Evolutionary conservation across 2,888 invertebrate species (phyloP), one percentile per base, ranked within the genome.

Genomic region (Dasypolia templi): DNA sequence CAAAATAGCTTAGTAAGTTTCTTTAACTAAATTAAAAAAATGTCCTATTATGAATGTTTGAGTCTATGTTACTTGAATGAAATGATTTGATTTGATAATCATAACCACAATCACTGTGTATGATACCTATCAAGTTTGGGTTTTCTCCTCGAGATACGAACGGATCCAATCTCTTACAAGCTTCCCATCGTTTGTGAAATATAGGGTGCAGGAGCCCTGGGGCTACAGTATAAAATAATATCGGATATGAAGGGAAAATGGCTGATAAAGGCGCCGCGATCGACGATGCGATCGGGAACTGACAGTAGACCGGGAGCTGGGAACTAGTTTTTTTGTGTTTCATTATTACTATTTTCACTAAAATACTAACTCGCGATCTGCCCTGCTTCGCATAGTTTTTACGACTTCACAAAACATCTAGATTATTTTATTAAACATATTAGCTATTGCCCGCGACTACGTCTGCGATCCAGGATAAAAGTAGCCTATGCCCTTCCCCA

Each of bases 151-250:
- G 89, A 89, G 90, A 90, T 91, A 89, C 87, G 87, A 71, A 64
- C 84, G 75, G 75, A 72, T 87, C 84, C 86, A 82, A 85, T 88
- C 85, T 82, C 82, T 82, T 82, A 82, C 92, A 91, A 91, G 91
- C 91, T 89, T 83, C 89, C 88, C 89, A 89, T 91, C 90, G 90
- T 92, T 91, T 89, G 82, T 88, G 91, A 92, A 90, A 91, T 90
- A 93, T 91, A 87, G 93, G 90, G 90, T 90, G 92, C 87, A 89
- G 79, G 85, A 81, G 86, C 86, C 86, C 86, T 84, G 84, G 79
- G 87, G 85, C 88, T 81, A 86, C 84, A 83, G 86, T 83, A 85
- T 89, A 87, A 88, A 89, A 89, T 91, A 89, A 91, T 91, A 91
- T 91, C 89, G 83, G 87, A 89, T 89, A 89, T 88, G 89, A 88